Conservation (phyloP, 2,888 invertebrate species). For the Archips crataeganus region DNA sequence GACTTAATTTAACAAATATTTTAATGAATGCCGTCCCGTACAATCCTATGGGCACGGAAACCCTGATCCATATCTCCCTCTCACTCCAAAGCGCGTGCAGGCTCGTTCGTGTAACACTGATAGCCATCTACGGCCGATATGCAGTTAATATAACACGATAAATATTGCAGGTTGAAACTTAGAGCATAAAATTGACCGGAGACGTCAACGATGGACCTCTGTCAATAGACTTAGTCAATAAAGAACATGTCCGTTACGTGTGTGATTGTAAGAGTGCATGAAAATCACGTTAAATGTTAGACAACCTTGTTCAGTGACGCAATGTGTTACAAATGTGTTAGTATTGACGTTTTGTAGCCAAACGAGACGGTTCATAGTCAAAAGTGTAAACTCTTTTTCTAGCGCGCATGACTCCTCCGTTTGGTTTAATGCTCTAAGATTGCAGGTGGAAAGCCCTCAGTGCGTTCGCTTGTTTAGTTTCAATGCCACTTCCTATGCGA, state of each 20-base stretch:
- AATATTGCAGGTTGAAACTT: slow-evolving; percentile 76
- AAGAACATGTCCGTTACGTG: background rate
- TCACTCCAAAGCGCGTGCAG: slow-evolving; percentile 78
- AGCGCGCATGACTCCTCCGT: background rate
- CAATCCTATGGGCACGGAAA: slow-evolving; percentile 51
- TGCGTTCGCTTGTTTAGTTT: slow-evolving; percentile 56
- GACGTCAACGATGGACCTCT: background rate
- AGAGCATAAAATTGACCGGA: background rate
- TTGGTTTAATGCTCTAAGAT: background rate
- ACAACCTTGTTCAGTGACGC: too few relatives aligned
- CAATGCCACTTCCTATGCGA: slow-evolving; percentile 61
- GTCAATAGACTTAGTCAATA: background rate
- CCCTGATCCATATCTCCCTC: slow-evolving; percentile 71
- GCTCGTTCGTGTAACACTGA: slow-evolving; percentile 75
- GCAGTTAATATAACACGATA: slow-evolving; percentile 82
- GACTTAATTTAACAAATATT: too few relatives aligned
- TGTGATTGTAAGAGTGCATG: background rate
- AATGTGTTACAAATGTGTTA: too few relatives aligned
- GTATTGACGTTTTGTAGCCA: too few relatives aligned
- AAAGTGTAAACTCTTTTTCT: background rate
- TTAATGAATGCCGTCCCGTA: background rate
- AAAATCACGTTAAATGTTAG: too few relatives aligned
- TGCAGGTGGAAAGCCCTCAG: slow-evolving; percentile 73
- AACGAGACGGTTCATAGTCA: too few relatives aligned
- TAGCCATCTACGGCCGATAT: slow-evolving; percentile 80